Conservation (phyloP, 1,140 invertebrate species). For the Euwallacea similis region DNA sequence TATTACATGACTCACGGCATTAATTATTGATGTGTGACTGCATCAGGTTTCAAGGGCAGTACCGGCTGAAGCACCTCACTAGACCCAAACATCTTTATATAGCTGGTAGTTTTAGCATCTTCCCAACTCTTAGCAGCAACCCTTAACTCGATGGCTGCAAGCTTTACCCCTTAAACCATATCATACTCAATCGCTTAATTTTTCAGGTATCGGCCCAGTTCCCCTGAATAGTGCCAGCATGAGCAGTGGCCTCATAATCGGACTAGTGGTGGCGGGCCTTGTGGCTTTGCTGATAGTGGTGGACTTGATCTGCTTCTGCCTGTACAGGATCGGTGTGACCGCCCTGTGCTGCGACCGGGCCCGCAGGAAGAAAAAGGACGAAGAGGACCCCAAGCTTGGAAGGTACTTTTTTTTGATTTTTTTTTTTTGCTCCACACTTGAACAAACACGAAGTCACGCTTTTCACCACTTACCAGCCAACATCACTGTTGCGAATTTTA, state of each 20-base stretch:
- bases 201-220: conserved; percentile 49
- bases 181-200: not conserved
- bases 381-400: conserved; percentile 78
- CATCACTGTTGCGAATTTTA: conserved; percentile 60
- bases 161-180: too few species aligned
- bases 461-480: conserved; percentile 9
- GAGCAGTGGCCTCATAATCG: conserved; percentile 75
- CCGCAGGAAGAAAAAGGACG: conserved; percentile 66
- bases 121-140: too few species aligned
- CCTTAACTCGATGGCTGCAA: too few species aligned
- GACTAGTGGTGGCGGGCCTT: conserved; percentile 72
- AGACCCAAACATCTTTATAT: too few species aligned
- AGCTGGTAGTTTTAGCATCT: too few species aligned
- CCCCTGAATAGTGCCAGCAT: conserved; percentile 60
- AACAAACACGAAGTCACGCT: not conserved
- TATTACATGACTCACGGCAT: too few species aligned
- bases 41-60: not conserved
- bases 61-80: too few species aligned
- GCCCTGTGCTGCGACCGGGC: conserved; percentile 68
- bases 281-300: conserved; percentile 75
- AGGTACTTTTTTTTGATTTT: conserved; percentile 60
- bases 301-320: conserved; percentile 76
- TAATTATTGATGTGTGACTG: not conserved
- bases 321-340: conserved; percentile 69
- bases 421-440: not conserved